Base-by-base conservation (phyloP, 2,888 invertebrate genomes). In the Amphipyra tragopoginis region DNA sequence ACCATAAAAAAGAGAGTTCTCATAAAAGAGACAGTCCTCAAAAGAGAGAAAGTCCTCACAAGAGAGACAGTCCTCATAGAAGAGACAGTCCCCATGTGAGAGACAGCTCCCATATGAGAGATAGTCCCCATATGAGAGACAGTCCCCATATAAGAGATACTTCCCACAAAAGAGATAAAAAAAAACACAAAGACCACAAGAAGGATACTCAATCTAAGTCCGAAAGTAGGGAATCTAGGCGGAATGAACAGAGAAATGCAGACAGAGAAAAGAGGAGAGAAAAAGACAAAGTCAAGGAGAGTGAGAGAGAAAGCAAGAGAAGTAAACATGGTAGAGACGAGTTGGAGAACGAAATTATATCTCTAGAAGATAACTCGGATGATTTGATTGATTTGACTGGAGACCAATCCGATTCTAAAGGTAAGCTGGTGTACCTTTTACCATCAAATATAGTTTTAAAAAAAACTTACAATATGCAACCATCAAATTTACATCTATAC, bases 341-440 rank as follows among this genome's bases (percentile, higher is more conserved):
- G 21, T 56, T 88, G 73, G 89, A 89, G 47, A 88, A 71, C 42
- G 94, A 94, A 72, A 87, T 95, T 9, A 95, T 95, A 65, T 92
- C 92, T 0, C 77, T 94, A 51, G 95, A 90, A 40, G 95, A 95
- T 62, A 92, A 93, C 76, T 89, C 91, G 0, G 90, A 93, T 72
- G 96, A 96, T 74, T 91, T 96, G 85, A 96, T 96, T 44, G 96
- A 96, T 84, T 87, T 96, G 74, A 96, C 96, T 0, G 95, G 95
- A 4, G 96, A 96, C 15, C 85, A 85, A 38, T 90, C 94, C 0
- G 95, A 95, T 83, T 90, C 93, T 10, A 95, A 92, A 88, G 91
- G 94, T 94, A 62, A 79, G 73, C 69, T 49, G 2, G 10, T 36
- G 7, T 3, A 21, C 21, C 21, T 21, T 21, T 21, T 21, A 21